Evolutionary conservation across 2,888 invertebrate species (phyloP), one percentile per base, ranked within the genome.

Genomic region (Cyrtodaria siliqua): DNA sequence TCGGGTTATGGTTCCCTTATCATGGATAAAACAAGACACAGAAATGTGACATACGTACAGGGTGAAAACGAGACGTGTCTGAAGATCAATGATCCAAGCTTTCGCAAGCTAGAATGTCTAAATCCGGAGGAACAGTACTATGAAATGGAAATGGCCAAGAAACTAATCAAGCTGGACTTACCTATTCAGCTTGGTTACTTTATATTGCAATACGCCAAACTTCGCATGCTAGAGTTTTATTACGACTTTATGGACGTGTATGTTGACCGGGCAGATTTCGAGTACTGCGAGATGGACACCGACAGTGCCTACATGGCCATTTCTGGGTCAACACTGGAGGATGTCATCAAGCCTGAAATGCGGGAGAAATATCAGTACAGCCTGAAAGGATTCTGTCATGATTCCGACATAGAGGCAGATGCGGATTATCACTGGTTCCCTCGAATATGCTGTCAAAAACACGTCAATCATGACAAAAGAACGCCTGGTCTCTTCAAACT

Each of bases 101-200:
- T 79, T 44, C 40, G 64, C 29, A 75, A 74, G 33, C n/a, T 70
- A 6, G 69, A 60, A 12, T 42, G 57, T 26, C n/a, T n/a, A n/a
- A n/a, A n/a, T n/a, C n/a, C n/a, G n/a, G n/a, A n/a, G n/a, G n/a
- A n/a, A n/a, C n/a, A n/a, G n/a, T n/a, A n/a, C n/a, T n/a, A n/a
- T n/a, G n/a, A n/a, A n/a, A n/a, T n/a, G n/a, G n/a, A n/a, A n/a
- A n/a, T n/a, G n/a, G n/a, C n/a, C n/a, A n/a, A n/a, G n/a, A n/a
- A n/a, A n/a, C n/a, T n/a, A n/a, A n/a, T n/a, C n/a, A n/a, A n/a
- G n/a, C n/a, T n/a, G n/a, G n/a, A n/a, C n/a, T n/a, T n/a, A n/a
- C n/a, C 86, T 2, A 64, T 78, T 12, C 82, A 86, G 27, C 42
- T 81, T 1, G 78, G 80, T 1, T 81, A 71, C n/a, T n/a, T n/a